phyloP scores from a whole-genome alignment of 2,113 vertebrate genomes.

The Aythya baeri region DNA sequence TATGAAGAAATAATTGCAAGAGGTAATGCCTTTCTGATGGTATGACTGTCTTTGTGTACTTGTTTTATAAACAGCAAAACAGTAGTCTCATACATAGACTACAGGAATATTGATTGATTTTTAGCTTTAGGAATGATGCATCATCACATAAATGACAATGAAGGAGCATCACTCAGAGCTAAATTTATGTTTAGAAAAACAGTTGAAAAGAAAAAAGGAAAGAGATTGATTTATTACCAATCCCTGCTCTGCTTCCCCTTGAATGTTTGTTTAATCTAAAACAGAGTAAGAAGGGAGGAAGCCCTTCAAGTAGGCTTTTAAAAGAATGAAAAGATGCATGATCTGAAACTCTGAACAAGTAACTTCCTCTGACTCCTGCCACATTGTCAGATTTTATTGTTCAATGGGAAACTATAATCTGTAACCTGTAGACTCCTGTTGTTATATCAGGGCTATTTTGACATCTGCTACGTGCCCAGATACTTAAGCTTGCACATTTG shows the following conservation, averaged over 20 bases:
- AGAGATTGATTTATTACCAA: neutral
- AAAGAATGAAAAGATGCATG: neutral
- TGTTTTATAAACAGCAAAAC: neutral
- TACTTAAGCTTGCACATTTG: neutral
- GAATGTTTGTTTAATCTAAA: neutral
- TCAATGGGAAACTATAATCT: neutral
- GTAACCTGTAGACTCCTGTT: neutral
- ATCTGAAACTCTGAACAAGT: neutral
- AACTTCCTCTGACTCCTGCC: neutral
- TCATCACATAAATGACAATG: neutral
- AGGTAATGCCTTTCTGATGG: neutral
- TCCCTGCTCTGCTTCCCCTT: neutral
- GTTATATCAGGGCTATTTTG: neutral
- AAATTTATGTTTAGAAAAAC: neutral
- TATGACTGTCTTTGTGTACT: neutral
- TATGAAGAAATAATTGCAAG: neutral
- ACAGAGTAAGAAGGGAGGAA: neutral
- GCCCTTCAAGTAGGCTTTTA: neutral
- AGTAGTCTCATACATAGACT: accelerated
- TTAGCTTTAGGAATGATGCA: neutral
- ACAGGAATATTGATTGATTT: neutral
- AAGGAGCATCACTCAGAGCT: neutral
- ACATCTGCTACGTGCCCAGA: neutral
- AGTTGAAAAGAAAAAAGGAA: neutral
- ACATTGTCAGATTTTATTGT: neutral